Conservation (phyloP, 2,888 invertebrate genomes). For the Hyalella azteca region DNA sequence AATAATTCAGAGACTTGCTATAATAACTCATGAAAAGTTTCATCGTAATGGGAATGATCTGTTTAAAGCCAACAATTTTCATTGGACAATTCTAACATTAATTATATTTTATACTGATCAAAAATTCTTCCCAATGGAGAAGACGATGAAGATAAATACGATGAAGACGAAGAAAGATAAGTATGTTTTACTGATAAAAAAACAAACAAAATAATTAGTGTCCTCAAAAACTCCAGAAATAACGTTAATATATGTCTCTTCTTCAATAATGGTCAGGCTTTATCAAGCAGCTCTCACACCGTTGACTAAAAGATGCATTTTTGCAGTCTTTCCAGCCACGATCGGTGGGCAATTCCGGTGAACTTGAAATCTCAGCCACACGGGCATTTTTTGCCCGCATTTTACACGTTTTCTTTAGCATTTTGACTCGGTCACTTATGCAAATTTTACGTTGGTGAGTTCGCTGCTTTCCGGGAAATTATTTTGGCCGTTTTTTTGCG, state of each 20-base stretch:
- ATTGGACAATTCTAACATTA: too few relatives aligned
- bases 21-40: too few relatives aligned
- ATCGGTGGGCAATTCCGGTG: background rate
- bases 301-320: background rate
- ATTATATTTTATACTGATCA: too few relatives aligned
- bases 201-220: too few relatives aligned
- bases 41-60: too few relatives aligned
- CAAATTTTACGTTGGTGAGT: conserved; percentile 22
- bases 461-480: conserved; percentile 17
- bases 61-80: too few relatives aligned
- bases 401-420: conserved; percentile 17
- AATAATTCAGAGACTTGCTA: too few relatives aligned
- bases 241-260: background rate
- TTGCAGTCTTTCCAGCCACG: background rate
- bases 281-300: background rate
- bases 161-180: too few relatives aligned
- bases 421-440: conserved; percentile 33
- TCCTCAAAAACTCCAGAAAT: background rate
- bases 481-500: background rate
- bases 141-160: too few relatives aligned
- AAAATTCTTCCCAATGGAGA: too few relatives aligned
- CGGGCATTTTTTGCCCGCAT: conserved; percentile 10
- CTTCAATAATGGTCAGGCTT: background rate
- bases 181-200: too few relatives aligned
- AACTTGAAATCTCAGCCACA: conserved; percentile 19